phyloP scores from a whole-genome alignment of 2,797 vertebrate species.

The Gymnothorax javanicus region DNA sequence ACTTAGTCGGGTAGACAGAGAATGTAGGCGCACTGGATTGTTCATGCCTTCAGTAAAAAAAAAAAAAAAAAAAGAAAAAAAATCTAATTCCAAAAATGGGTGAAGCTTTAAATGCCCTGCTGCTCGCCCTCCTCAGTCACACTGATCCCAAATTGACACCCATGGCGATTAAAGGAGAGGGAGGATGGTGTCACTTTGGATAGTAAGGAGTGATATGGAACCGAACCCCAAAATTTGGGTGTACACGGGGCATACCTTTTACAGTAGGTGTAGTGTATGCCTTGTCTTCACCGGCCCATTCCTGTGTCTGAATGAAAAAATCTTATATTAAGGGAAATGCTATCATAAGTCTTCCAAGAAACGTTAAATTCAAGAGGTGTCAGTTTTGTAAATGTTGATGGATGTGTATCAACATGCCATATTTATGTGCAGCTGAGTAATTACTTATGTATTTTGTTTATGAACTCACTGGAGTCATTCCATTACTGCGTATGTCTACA shows the following conservation, averaged over 20 bases:
- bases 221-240: conserved; percentile 30
- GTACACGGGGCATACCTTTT: conserved; percentile 31
- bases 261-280: conserved; percentile 25
- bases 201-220: background rate
- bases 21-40: background rate
- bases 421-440: conserved; percentile 57
- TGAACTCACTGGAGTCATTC: conserved; percentile 39
- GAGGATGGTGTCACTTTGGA: background rate
- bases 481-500: conserved; percentile 27
- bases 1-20: background rate
- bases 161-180: background rate
- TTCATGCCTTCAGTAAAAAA: conserved; percentile 11
- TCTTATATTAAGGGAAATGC: conserved; percentile 16
- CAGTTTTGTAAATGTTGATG: conserved; percentile 55
- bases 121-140: background rate
- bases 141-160: conserved; percentile 1
- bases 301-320: conserved; percentile 51
- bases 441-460: conserved; percentile 35
- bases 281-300: conserved; percentile 61
- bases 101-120: background rate
- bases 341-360: conserved; percentile 61
- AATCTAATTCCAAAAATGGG: background rate
- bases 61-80: background rate
- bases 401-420: conserved; percentile 46
- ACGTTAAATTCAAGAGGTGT: conserved; percentile 52